phyloP scores from a whole-genome alignment of 2,113 vertebrate genomes.

The Centropristis striata region DNA sequence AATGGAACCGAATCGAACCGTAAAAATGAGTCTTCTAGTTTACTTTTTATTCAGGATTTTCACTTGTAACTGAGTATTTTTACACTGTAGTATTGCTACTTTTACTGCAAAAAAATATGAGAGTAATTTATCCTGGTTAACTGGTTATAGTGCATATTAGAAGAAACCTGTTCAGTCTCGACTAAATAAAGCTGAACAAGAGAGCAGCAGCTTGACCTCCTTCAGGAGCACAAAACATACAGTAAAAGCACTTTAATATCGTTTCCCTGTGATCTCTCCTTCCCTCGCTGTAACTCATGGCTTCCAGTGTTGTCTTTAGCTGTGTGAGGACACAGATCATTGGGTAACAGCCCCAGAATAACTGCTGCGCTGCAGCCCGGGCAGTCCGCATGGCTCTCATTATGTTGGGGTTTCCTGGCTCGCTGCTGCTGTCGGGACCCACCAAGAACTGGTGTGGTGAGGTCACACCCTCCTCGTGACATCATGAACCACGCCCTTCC shows the following conservation, averaged over 20 bases:
- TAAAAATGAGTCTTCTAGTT: too few species aligned
- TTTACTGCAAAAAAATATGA: too few species aligned
- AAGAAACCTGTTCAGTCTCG: not conserved
- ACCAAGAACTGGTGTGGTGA: constrained; percentile 24
- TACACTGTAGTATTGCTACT: too few species aligned
- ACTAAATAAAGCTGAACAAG: not conserved
- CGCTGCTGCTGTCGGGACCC: constrained; percentile 6
- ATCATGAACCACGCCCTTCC: constrained; percentile 21
- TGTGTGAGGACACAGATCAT: constrained; percentile 20
- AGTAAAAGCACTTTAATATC: not conserved
- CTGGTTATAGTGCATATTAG: not conserved
- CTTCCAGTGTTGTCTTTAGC: constrained; percentile 31
- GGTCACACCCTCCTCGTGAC: constrained; percentile 49
- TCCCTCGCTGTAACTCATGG: constrained; percentile 41
- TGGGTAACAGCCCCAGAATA: constrained; percentile 20
- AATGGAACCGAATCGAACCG: too few species aligned
- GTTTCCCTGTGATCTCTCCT: not conserved
- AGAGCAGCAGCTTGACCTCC: constrained; percentile 14
- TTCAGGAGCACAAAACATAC: not conserved
- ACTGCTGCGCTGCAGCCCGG: not conserved
- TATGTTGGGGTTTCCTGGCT: constrained; percentile 53
- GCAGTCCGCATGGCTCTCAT: constrained; percentile 7
- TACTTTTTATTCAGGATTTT: too few species aligned
- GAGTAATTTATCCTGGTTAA: too few species aligned
- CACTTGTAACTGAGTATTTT: too few species aligned